phyloP scores from a whole-genome alignment of 2,113 vertebrate genomes.

The Paralichthys olivaceus region DNA sequence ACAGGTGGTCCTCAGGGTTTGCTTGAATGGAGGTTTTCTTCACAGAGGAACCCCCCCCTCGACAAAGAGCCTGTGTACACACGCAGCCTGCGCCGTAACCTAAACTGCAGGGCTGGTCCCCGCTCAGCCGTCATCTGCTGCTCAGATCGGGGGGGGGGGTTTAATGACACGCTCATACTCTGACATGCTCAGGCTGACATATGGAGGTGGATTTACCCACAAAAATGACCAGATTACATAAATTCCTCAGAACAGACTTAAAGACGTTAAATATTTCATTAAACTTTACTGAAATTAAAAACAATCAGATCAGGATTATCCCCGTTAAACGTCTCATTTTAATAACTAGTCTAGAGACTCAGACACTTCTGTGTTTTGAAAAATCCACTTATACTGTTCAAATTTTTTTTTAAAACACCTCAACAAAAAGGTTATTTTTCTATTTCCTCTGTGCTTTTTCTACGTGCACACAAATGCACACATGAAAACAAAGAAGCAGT shows the following conservation, averaged over 20 bases:
- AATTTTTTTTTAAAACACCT: no score
- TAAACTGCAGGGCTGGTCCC: conserved; percentile 71
- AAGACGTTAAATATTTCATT: not conserved
- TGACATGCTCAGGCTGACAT: conserved; percentile 33
- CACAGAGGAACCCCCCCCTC: conserved; percentile 72
- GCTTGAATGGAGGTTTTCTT: conserved; percentile 85
- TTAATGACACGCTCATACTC: conserved; percentile 54
- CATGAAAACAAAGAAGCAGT: conserved; percentile 47
- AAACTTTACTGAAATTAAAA: not conserved
- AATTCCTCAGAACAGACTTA: not conserved
- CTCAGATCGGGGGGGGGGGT: conserved; percentile 28
- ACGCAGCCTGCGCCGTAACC: conserved; percentile 69
- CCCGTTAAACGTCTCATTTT: no score
- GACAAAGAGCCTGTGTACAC: conserved; percentile 85
- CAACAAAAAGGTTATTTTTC: not conserved
- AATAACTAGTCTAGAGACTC: no score
- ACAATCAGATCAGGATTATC: no score
- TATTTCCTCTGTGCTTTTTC: not conserved
- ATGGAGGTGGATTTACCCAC: conserved; percentile 29
- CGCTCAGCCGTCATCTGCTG: conserved; percentile 68
- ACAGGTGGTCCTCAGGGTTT: conserved; percentile 87
- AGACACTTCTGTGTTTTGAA: no score
- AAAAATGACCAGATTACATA: not conserved
- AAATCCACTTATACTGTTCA: no score
- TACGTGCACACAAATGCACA: conserved; percentile 6